Evolutionary conservation across 2,113 vertebrate species (phyloP), one percentile per base, ranked within the genome.

Genomic region (Anarrhichthys ocellatus): DNA sequence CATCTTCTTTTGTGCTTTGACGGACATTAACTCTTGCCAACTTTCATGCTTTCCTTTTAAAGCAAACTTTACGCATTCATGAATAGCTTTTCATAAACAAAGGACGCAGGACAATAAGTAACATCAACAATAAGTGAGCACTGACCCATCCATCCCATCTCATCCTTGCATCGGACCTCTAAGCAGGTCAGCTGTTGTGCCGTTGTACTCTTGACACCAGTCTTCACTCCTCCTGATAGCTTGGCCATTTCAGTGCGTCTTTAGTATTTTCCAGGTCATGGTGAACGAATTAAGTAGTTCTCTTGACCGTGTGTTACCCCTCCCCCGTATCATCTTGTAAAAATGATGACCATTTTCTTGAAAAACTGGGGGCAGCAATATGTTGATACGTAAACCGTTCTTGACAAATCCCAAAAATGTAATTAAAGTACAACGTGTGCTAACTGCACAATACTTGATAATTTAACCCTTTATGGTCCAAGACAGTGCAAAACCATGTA

Each of bases 201-300:
- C 13, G 59, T 54, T 80, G 81, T 73, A 56, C 64, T 46, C 18
- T n/a, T 82, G 62, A 73, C 86, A 91, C 83, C 82, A 76, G 71
- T 58, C 54, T 38, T 27, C 61, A 46, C 80, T 84, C 74, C 81
- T 54, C 67, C 73, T 20, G 6, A 80, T 27, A 40, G 48, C 67
- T 80, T 87, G 74, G 83, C 44, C 85, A 86, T 84, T 92, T 92
- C 32, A 83, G 36, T 5, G 48, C 59, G 10, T 81, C 80, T 91
- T 87, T 81, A 83, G 80, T 82, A n/a, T 86, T 92, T 88, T 92
- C 84, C 88, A 90, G 93, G 92, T 93, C 93, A 93, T 58, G 72
- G 46, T 76, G 77, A 83, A 88, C 62, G n/a, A 67, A 81, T 82
- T 9, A n/a, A 77, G 18, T 36, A 1, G 14, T 62, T 81, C 61